Conservation (phyloP, 1,140 invertebrate genomes). For the Zophobas atratus region DNA sequence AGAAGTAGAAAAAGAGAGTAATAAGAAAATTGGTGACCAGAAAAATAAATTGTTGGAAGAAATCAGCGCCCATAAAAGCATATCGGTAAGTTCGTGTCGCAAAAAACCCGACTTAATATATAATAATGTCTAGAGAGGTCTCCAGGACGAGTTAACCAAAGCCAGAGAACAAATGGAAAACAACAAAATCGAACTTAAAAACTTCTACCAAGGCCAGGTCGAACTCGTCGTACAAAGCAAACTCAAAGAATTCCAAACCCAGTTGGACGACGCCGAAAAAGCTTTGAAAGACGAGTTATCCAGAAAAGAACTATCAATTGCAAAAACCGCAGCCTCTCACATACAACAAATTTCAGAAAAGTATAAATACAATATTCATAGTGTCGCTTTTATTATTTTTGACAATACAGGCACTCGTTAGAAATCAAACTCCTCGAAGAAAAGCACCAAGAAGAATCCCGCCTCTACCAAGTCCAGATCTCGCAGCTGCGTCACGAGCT, state of each 20-base stretch:
- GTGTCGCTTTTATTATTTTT: constrained; percentile 8
- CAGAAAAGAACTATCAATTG: constrained; percentile 76
- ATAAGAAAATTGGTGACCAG: constrained; percentile 69
- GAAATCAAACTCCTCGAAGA: constrained; percentile 84
- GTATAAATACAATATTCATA: constrained; percentile 64
- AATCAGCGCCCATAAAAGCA: constrained; percentile 69
- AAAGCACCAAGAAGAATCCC: constrained; percentile 83
- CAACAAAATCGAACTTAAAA: constrained; percentile 78
- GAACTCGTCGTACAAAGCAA: constrained; percentile 83
- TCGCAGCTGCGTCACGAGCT: constrained; percentile 78
- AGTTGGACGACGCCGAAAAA: constrained; percentile 79
- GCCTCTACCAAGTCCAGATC: constrained; percentile 77
- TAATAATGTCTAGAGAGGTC: constrained; percentile 55
- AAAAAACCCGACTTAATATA: constrained; percentile 6
- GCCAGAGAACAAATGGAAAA: constrained; percentile 75
- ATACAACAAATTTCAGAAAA: constrained; percentile 82
- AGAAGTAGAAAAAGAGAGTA: constrained; percentile 71
- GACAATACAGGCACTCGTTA: constrained; percentile 74
- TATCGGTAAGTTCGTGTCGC: constrained; percentile 67
- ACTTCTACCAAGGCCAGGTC: constrained; percentile 85
- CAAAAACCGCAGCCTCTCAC: constrained; percentile 80
- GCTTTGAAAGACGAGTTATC: constrained; percentile 77
- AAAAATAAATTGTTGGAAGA: constrained; percentile 69
- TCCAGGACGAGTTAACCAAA: constrained; percentile 71
- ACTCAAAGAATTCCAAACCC: constrained; percentile 82